Conservation (phyloP, 1,140 invertebrate species). For the Drosophila paulistorum region DNA sequence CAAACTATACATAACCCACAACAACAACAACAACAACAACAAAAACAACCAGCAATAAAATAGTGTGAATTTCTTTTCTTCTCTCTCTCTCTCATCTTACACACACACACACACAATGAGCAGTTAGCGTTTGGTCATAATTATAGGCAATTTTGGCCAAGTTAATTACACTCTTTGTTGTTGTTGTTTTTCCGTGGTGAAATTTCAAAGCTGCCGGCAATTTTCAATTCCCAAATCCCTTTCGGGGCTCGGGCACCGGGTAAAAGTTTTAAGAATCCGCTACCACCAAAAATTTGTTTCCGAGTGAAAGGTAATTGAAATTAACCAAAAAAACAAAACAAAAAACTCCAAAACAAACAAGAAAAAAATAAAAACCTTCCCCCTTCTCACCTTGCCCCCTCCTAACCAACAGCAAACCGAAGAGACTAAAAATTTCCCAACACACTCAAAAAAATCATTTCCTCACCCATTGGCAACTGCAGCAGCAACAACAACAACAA, state of each 20-base stretch:
- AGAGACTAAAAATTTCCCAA: conserved; percentile 1
- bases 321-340: not conserved
- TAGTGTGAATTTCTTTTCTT: conserved; percentile 34
- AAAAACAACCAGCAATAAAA: conserved; percentile 9
- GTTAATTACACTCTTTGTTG: conserved; percentile 44
- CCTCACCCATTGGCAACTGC: too few relatives aligned
- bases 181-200: conserved; percentile 46
- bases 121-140: conserved; percentile 44
- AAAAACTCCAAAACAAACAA: not conserved
- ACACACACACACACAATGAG: conserved; percentile 28
- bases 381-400: too few relatives aligned
- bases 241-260: conserved; percentile 27
- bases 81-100: not conserved
- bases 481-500: not conserved
- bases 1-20: not conserved
- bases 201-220: conserved; percentile 51
- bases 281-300: conserved; percentile 36
- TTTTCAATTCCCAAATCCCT: conserved; percentile 39
- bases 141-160: conserved; percentile 58
- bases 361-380: too few relatives aligned
- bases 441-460: conserved; percentile 1
- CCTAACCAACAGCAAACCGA: too few relatives aligned
- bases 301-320: conserved; percentile 54
- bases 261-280: conserved; percentile 51
- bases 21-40: too few relatives aligned